Percentiles rank a stretch among this genome's conserved stretches.
Evolutionary conservation across 2,113 vertebrate species (phyloP).

Genomic region (Mungos mungo): DNA sequence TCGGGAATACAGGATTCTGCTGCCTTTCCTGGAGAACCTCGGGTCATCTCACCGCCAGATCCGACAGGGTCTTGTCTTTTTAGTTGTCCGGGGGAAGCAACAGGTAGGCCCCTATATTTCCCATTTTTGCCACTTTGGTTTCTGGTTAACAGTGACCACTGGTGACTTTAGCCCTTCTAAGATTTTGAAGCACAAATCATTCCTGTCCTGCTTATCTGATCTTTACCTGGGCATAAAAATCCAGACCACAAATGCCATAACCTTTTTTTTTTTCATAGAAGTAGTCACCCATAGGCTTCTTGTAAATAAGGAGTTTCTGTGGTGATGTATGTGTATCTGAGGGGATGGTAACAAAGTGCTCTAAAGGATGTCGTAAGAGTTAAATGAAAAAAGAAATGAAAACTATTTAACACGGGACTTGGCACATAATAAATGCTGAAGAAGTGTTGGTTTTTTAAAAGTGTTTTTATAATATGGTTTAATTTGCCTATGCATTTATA

Average conservation of each 20-base stretch:
- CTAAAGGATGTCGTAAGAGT: background rate
- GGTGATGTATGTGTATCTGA: background rate
- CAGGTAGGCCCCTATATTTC: background rate
- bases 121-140: background rate
- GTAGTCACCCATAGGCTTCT: background rate
- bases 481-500: slow-evolving; percentile 7
- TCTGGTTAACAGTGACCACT: background rate
- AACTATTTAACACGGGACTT: background rate
- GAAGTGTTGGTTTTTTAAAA: background rate
- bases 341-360: background rate
- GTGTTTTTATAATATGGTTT: background rate
- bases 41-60: background rate
- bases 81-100: background rate
- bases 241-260: background rate
- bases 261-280: background rate
- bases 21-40: background rate
- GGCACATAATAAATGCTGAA: slow-evolving; percentile 9
- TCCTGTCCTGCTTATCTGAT: background rate
- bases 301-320: slow-evolving; percentile 1
- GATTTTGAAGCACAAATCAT: background rate
- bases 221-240: slow-evolving; percentile 17
- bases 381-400: background rate
- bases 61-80: background rate
- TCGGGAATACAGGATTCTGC: too few species aligned
- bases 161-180: background rate